Conservation (phyloP, 2,888 invertebrate species). For the Limnephilus marmoratus region DNA sequence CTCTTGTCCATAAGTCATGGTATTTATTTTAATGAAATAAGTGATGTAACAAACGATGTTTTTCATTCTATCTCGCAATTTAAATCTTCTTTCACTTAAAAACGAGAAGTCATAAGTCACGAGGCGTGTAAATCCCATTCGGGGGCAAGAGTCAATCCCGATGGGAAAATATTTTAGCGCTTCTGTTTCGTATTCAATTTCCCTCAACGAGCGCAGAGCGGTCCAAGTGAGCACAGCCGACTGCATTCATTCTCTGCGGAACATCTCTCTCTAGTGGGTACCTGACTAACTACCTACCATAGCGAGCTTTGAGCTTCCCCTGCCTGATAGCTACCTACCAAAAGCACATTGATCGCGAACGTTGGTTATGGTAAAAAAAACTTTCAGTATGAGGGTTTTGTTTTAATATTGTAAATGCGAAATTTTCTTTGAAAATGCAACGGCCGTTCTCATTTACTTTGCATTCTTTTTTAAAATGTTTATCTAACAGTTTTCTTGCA, state of each 20-base stretch:
- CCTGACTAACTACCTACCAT: not conserved
- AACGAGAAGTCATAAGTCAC: not conserved
- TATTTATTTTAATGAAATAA: too few relatives aligned
- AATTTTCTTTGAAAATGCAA: not conserved
- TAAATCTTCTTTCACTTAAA: not conserved
- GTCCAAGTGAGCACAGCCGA: not conserved
- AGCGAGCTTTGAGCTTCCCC: not conserved
- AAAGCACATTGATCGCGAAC: not conserved
- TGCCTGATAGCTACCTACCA: not conserved
- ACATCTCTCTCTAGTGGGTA: not conserved
- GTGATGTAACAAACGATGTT: not conserved
- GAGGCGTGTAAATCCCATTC: not conserved
- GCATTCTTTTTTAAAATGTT: too few relatives aligned
- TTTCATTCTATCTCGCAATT: not conserved
- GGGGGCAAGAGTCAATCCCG: conserved; percentile 47
- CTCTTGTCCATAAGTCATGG: too few relatives aligned
- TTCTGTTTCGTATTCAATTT: conserved; percentile 31
- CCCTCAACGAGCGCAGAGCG: not conserved
- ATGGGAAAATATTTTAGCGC: conserved; percentile 25
- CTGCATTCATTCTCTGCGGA: not conserved
- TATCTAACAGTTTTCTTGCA: too few relatives aligned
- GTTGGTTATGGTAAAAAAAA: not conserved
- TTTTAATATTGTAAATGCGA: not conserved
- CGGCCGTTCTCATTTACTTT: not conserved
- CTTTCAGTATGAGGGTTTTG: not conserved